A percentile compares a stretch with the other conserved stretches of the same genome.
Evolutionary conservation across 2,113 vertebrate species (phyloP).

Genomic region (Toxostoma redivivum): DNA sequence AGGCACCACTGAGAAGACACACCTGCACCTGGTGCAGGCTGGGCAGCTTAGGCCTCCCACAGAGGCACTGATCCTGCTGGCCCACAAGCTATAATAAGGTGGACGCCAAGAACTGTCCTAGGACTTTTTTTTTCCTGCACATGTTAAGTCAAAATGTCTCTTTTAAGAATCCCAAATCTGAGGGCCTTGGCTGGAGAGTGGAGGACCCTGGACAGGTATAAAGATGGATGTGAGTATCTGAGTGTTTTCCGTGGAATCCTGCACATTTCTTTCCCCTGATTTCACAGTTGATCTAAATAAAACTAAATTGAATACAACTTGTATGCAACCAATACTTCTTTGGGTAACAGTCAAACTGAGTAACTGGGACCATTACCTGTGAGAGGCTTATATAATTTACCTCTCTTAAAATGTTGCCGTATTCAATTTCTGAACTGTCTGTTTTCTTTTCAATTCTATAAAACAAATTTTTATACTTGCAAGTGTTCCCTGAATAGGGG

Average conservation of each 20-base stretch:
- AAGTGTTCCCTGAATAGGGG: not conserved
- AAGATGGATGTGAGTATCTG: not conserved
- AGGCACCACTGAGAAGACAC: not conserved
- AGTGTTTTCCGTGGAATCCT: not conserved
- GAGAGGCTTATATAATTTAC: not conserved
- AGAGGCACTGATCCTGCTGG: not conserved
- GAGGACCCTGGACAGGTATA: not conserved
- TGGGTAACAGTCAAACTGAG: not conserved
- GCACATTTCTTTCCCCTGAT: not conserved
- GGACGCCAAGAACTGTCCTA: not conserved
- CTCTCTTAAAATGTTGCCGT: not conserved
- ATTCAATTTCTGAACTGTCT: accelerated
- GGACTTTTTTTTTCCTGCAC: not conserved
- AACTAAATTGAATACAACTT: not conserved
- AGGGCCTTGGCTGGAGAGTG: not conserved
- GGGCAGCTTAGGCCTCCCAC: not conserved
- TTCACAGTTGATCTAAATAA: not conserved
- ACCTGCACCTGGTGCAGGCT: not conserved
- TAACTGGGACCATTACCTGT: not conserved
- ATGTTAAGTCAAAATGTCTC: not conserved
- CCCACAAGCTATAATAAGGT: not conserved
- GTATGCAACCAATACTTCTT: not conserved
- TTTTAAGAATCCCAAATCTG: not conserved
- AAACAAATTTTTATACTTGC: not conserved
- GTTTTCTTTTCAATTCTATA: not conserved